Evolutionary conservation across 2,113 vertebrate species (phyloP), one percentile per base, ranked within the genome.

Genomic region (Platysternon megacephalum): DNA sequence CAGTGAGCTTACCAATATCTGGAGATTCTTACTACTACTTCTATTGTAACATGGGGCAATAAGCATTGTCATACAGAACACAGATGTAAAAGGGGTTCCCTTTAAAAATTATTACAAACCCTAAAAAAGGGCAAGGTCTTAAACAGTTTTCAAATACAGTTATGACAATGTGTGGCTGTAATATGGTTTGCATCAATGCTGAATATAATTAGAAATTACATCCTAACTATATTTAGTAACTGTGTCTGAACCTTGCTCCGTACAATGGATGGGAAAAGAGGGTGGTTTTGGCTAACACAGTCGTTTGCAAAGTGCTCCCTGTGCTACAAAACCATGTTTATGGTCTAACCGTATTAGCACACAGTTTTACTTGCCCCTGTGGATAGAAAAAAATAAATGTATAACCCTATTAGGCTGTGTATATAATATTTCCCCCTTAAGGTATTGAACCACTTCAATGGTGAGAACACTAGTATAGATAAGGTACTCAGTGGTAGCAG

Each of bases 321-420:
- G 81, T 46, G 79, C 79, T 32, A 61, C 72, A 42, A 19, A 84
- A 87, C 14, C 5, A 7, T 16, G 19, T 13, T 61, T 80, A 35
- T 42, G 42, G 35, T 4, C 81, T 28, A 84, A 52, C 58, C 9
- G 1, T 2, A 16, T 65, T 83, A 72, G 10, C 42, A 84, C 79
- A 88, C 56, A 85, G 85, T 84, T 0, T 19, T 58, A 52, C 68
- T 89, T 89, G n/a, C 48, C 24, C 17, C 22, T 53, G 68, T 84
- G 56, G 44, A 5, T 91, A 93, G 61, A 87, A 95, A 87, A 94
- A 87, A 94, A 91, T 19, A 79, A 89, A 92, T 74, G 85, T 80
- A 65, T 87, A 85, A 26, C 90, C 58, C 44, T 24, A 26, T 2
- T n/a, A 78, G 83, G 55, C 17, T 46, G 9, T 72, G 26, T 74